Base-by-base conservation (phyloP, 2,888 invertebrate species). In the Tenthredo amoena region DNA sequence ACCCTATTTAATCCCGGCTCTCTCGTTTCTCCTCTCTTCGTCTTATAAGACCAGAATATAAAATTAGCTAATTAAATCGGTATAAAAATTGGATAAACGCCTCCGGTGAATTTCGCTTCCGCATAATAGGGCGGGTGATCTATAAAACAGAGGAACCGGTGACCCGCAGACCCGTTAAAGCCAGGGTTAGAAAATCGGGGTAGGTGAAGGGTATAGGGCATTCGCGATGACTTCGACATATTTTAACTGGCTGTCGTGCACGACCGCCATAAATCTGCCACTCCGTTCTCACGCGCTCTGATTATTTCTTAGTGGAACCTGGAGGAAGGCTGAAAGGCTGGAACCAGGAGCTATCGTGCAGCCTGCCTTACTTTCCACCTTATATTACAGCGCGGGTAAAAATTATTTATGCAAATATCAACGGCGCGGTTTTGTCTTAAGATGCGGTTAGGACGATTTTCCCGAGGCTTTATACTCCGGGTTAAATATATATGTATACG, bases 191-290 rank as follows among this genome's bases (percentile, higher is more conserved):
- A 71, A n/a, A 37, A 26, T 18, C 34, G 31, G 37, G 71, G 37
- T 37, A 37, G 71, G 37, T 3, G n/a, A 74, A 43, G 43, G 10
- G 62, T 34, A 43, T 74, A 65, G 68, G 71, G 31, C 68, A 34
- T 83, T 68, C 47, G 83, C 83, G 83, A 68, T 83, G 68, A 83
- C 83, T 65, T 71, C 83, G 68, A 83, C 83, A 40, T 83, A 83
- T 83, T 83, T 83, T 55, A 91, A 88, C 89, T 88, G 88, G 90
- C 88, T 92, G 90, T 89, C 91, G 92, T 91, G 92, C 88, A 89
- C 89, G 89, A 88, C 87, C 86, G 84, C 90, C 90, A 92, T 92
- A 92, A 92, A 92, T 92, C 91, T 90, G 89, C 86, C 90, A 91
- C 91, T 90, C 90, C 90, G 90, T 89, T 90, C 91, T 91, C 91